Evolutionary conservation across 2,888 invertebrate genomes (phyloP).

Genomic region (Ophion costatus): DNA sequence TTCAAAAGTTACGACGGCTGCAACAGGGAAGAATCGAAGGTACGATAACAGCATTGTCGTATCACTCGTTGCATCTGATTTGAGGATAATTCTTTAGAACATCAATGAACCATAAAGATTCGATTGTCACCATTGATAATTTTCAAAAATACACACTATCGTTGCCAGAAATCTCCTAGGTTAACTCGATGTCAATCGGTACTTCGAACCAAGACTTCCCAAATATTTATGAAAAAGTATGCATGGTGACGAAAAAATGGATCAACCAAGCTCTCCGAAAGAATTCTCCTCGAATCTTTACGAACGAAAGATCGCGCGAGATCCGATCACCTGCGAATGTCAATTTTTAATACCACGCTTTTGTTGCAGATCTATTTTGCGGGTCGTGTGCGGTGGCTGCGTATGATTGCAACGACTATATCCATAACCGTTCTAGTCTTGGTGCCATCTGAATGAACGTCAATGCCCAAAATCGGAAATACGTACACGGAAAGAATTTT

Average conservation of each 20-base stretch:
- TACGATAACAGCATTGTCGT: not conserved
- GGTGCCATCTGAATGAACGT: not conserved
- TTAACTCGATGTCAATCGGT: no score
- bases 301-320: not conserved
- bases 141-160: no score
- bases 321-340: no score
- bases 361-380: conserved; percentile 59
- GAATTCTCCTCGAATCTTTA: not conserved
- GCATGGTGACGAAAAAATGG: not conserved
- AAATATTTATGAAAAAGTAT: no score
- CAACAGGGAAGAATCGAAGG: conserved; percentile 31
- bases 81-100: not conserved
- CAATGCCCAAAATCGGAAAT: not conserved
- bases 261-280: not conserved
- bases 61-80: not conserved
- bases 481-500: no score
- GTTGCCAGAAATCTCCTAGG: no score
- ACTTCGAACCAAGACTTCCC: no score
- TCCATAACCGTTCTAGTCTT: not conserved
- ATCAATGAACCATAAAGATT: not conserved
- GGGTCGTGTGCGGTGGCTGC: conserved; percentile 61
- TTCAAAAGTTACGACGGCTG: conserved; percentile 37
- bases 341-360: not conserved
- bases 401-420: conserved; percentile 12
- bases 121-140: no score